Evolutionary conservation across 2,888 invertebrate genomes (phyloP), one percentile per base, ranked within the genome.

Genomic region (Mesorhabditis spiculigera): DNA sequence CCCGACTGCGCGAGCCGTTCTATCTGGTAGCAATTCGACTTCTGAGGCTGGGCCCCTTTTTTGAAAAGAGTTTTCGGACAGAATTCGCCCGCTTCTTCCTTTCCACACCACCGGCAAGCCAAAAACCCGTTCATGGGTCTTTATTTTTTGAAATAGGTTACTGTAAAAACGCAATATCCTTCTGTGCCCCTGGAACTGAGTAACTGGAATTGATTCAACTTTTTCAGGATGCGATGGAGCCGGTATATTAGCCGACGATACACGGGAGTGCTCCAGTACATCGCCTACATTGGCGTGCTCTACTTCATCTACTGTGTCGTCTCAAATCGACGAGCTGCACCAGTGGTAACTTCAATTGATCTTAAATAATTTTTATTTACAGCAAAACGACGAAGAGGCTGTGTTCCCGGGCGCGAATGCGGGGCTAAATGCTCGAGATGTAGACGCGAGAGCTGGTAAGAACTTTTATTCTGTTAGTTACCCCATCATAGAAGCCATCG

Each of bases 191-290:
- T 28, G 28, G 28, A 28, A 28, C 28, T 28, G 28, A 28, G 28
- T 28, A 28, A 28, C 28, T 28, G 28, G 28, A 28, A 28, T 28
- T 28, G 28, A 28, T 1, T 28, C 28, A 28, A 28, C 28, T 28
- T 28, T 50, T 50, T 50, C n/a, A 50, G 58, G 44, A 75, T 79
- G 79, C 73, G 75, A 58, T 72, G 76, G 45, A 73, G 72, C 72
- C 78, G 79, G 45, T 77, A 73, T 63, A 61, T 77, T 42, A 75
- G 73, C 63, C 72, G 77, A 41, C 71, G 73, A 44, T 74, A 77
- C 68, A 72, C 78, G 62, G 71, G 74, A 69, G 69, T 80, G 5
- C 63, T 73, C 16, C 78, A 80, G 58, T 80, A 80, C 64, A 50
- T 75, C 13, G 70, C 70, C 4, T 71, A 74, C 42, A 69, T 78